Evolutionary conservation across 2,888 invertebrate genomes (phyloP).

Genomic region (Clostera curtula): DNA sequence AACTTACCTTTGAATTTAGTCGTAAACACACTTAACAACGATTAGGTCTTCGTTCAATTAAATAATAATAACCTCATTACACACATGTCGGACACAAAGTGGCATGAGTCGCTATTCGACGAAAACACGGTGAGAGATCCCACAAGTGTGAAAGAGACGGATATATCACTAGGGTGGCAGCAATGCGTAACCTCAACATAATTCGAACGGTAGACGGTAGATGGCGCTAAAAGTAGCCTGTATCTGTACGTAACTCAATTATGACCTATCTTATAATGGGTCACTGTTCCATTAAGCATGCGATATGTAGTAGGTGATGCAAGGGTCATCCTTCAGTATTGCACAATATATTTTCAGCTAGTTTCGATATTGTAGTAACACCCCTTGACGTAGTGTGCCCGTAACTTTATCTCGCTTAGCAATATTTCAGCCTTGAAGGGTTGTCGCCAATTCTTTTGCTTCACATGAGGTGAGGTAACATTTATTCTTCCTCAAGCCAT

Average conservation of each 20-base stretch:
- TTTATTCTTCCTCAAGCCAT: constrained; percentile 28
- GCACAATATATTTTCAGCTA: too few species aligned
- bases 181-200: constrained; percentile 4
- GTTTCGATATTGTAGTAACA: too few species aligned
- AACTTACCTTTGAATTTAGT: constrained; percentile 9
- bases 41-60: constrained; percentile 9
- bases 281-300: constrained; percentile 4
- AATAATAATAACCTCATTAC: constrained; percentile 6
- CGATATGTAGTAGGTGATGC: neutral
- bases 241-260: constrained; percentile 1
- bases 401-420: constrained; percentile 23
- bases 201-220: constrained; percentile 4
- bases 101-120: constrained; percentile 8
- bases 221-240: constrained; percentile 1
- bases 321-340: neutral
- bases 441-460: constrained; percentile 36
- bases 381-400: too few species aligned
- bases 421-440: constrained; percentile 36
- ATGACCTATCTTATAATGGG: constrained; percentile 1
- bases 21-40: constrained; percentile 6
- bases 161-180: constrained; percentile 5
- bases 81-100: constrained; percentile 8
- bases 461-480: constrained; percentile 35
- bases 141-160: constrained; percentile 9
- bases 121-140: constrained; percentile 8